These are phyloP conservation scores for Eurytoma californica DNA, from an alignment of 2,888 invertebrate genomes.

Conservation along the genomic window DNA sequence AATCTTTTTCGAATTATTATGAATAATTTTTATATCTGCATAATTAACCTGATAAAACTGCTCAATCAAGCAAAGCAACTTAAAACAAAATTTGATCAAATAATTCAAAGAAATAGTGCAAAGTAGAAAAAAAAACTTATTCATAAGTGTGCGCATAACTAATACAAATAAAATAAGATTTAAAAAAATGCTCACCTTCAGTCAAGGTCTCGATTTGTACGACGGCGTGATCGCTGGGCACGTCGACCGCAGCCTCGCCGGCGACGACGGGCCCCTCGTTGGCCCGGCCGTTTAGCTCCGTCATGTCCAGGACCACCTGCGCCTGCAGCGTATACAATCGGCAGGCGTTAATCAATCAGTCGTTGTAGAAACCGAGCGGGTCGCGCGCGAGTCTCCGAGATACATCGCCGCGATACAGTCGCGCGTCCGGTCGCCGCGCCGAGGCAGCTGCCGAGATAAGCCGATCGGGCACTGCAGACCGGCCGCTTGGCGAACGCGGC, in stretches of 20 bases:
- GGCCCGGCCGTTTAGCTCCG: constrained; percentile 24
- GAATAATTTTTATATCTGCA: too few species aligned
- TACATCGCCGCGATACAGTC: background rate
- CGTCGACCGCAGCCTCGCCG: constrained; percentile 42
- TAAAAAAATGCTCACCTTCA: constrained; percentile 40
- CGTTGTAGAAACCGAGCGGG: background rate
- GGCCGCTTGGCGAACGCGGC: too few species aligned
- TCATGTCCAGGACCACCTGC: constrained; percentile 59
- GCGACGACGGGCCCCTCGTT: constrained; percentile 1
- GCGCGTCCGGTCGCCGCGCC: background rate
- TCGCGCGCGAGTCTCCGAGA: background rate
- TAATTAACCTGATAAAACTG: too few species aligned
- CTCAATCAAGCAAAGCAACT: too few species aligned
- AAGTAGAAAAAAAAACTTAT: too few species aligned
- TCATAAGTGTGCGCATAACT: too few species aligned
- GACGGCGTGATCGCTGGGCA: constrained; percentile 46
- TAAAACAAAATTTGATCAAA: too few species aligned
- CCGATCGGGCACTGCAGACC: too few species aligned
- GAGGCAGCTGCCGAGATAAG: background rate
- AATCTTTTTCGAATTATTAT: too few species aligned
- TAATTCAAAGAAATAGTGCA: too few species aligned
- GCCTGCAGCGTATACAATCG: constrained; percentile 51
- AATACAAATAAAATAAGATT: too few species aligned
- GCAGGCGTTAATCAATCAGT: background rate
- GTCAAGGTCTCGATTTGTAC: constrained; percentile 32